phyloP scores from a whole-genome alignment of 2,113 vertebrate genomes.

The Morone chrysops region DNA sequence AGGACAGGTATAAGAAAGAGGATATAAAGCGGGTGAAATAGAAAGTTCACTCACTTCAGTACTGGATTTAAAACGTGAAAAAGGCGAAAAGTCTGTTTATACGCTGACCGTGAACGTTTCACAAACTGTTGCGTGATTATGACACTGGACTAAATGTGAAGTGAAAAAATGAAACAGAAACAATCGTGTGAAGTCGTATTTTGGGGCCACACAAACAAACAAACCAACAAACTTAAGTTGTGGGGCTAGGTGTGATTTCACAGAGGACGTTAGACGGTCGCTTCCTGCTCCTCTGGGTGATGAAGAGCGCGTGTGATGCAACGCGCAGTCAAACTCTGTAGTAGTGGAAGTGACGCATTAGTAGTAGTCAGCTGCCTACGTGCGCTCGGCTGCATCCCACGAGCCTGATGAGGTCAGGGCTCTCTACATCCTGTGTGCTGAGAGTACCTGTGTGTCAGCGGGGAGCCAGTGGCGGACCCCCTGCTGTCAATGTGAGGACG shows the following conservation, averaged over 20 bases:
- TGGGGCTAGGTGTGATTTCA: neutral
- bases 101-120: neutral
- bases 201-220: neutral
- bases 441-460: too few relatives aligned
- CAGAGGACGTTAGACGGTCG: too few relatives aligned
- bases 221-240: neutral
- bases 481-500: too few relatives aligned
- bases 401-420: neutral
- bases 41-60: neutral
- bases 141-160: neutral
- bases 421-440: neutral
- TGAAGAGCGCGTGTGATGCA: neutral
- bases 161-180: neutral
- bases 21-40: neutral
- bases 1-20: too few relatives aligned
- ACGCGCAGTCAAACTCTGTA: too few relatives aligned
- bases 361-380: neutral
- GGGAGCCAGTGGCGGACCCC: too few relatives aligned
- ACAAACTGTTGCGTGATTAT: neutral
- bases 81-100: neutral
- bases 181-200: neutral
- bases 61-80: neutral
- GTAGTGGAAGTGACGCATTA: neutral
- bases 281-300: neutral
- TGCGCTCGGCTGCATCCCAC: constrained; percentile 7